Evolutionary conservation across 30 jellyfish, hydroid and myxozoan genomes (phyloP).

Genomic region (Cassiopea xamachana): DNA sequence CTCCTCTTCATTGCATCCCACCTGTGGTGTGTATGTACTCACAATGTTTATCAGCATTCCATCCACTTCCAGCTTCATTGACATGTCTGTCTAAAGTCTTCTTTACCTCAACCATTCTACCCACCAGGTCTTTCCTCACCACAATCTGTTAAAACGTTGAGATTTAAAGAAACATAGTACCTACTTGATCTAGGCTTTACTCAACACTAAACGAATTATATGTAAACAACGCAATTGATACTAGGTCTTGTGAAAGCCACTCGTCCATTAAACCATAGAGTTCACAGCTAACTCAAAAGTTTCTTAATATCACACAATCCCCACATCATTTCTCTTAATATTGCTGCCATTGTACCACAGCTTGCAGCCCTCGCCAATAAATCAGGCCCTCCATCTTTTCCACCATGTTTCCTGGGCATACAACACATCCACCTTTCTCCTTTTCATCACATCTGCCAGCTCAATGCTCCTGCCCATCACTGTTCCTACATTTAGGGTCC

Average conservation of each 20-base stretch:
- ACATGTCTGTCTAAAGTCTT: neutral
- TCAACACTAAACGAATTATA: no score
- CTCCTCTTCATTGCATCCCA: neutral
- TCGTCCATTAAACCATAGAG: no score
- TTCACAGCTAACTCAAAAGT: no score
- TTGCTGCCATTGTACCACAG: neutral
- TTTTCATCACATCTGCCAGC: constrained; percentile 1
- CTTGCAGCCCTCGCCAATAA: neutral
- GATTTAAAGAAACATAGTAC: no score
- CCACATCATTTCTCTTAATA: neutral
- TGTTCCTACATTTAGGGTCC: neutral
- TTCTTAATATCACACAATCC: neutral
- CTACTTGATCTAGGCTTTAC: no score
- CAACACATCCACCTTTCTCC: neutral
- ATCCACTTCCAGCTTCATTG: neutral
- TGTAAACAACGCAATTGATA: no score
- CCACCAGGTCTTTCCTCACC: neutral
- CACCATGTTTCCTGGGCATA: neutral
- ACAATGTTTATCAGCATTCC: neutral
- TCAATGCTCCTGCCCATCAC: neutral
- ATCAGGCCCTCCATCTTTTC: neutral
- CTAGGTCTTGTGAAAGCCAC: no score
- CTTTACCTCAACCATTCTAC: neutral
- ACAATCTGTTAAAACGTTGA: neutral
- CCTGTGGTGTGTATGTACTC: neutral